These are phyloP conservation scores for Noctilio leporinus DNA, from an alignment of 2,113 vertebrate genomes.

Conservation along the genomic window DNA sequence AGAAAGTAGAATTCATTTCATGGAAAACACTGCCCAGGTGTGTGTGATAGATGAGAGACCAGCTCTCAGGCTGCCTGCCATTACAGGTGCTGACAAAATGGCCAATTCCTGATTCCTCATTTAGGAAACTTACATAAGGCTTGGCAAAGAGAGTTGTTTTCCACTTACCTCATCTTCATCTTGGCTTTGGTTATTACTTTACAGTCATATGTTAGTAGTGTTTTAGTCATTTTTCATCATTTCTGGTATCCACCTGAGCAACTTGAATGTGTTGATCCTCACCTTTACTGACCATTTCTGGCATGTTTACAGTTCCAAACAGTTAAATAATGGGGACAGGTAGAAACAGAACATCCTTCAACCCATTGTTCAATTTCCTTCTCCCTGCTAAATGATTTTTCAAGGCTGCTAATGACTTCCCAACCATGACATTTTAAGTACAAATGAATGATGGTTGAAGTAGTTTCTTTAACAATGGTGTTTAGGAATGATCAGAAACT, in stretches of 20 bases:
- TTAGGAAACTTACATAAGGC: not conserved
- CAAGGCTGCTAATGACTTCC: not conserved
- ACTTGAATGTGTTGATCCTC: not conserved
- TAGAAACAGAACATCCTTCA: not conserved
- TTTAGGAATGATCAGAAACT: not conserved
- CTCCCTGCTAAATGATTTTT: not conserved
- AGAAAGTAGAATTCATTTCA: not conserved
- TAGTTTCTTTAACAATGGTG: not conserved
- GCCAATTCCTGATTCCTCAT: not conserved
- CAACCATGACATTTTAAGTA: not conserved
- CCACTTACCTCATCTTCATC: not conserved
- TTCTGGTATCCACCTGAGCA: not conserved
- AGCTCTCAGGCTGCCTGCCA: not conserved
- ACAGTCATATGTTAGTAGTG: not conserved
- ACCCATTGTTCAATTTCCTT: not conserved
- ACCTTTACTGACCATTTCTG: not conserved
- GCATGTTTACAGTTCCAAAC: not conserved
- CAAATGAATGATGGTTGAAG: not conserved
- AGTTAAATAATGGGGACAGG: not conserved
- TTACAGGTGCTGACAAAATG: not conserved
- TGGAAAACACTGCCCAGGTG: not conserved
- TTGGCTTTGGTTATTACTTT: not conserved
- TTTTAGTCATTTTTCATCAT: not conserved
- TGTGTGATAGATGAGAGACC: not conserved
- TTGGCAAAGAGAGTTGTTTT: not conserved